Percentiles rank a stretch among this genome's conserved stretches.
These are phyloP conservation scores for Neomonachus schauinslandi DNA, from an alignment of 2,113 vertebrate genomes.

Conservation along the genomic window DNA sequence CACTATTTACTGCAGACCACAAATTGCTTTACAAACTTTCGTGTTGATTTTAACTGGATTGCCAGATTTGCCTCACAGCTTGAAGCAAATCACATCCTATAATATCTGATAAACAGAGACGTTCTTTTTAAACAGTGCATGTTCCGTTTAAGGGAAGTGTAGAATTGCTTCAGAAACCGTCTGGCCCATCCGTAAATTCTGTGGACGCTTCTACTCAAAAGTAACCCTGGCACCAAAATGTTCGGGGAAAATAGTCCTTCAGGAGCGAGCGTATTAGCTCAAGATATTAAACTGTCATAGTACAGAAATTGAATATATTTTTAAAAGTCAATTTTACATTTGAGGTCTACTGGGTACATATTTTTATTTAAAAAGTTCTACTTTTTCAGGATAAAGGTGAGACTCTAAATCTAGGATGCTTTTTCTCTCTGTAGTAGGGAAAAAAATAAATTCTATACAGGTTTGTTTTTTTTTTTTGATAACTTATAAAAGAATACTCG, in stretches of 20 bases:
- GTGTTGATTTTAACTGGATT: constrained; percentile 57
- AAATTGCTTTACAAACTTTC: constrained; percentile 59
- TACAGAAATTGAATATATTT: neutral
- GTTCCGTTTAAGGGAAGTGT: neutral
- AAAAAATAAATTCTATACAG: neutral
- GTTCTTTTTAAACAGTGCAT: neutral
- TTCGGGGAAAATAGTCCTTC: neutral
- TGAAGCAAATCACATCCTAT: constrained; percentile 54
- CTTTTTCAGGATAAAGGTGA: neutral
- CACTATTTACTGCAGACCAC: neutral
- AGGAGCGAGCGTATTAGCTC: neutral
- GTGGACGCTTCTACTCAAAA: neutral
- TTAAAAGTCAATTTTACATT: constrained; percentile 38
- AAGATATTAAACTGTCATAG: constrained; percentile 19
- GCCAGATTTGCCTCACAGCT: constrained; percentile 61
- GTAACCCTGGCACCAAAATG: neutral
- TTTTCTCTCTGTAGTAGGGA: neutral
- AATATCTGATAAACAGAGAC: constrained; percentile 7
- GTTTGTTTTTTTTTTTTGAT: neutral
- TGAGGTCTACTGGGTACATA: neutral
- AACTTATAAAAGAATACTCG: constrained; percentile 47
- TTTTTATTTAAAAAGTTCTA: neutral
- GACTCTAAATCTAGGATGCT: neutral
- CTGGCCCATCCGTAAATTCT: neutral
- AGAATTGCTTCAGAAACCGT: neutral